Base-by-base conservation (phyloP, 2,888 invertebrate genomes). In the Rhimphoctona megacephalus region DNA sequence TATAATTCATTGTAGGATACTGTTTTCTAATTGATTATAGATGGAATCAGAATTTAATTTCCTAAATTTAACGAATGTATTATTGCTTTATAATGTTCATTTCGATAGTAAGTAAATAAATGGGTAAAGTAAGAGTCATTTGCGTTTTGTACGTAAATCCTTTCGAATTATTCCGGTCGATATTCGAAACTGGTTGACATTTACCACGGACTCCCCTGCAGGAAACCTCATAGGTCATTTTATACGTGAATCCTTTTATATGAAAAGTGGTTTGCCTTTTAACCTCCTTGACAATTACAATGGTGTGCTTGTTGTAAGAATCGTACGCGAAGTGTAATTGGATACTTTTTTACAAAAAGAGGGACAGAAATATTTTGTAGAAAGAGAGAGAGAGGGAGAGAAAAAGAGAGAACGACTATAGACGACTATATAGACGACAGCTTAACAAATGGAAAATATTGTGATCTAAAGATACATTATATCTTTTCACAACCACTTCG, bases 181-280 rank as follows among this genome's bases (percentile, higher is more conserved):
- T 61, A 7, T 61, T 61, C 14, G 17, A 30, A 30, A 30, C 61
- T 30, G 17, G 30, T 61, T 61, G 30, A 61, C 17, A 30, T 17
- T 61, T 30, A 30, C 4, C 57, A 57, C 25, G 9, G 25, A 17
- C 61, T 30, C 61, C 17, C 25, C 39, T 22, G 30, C 57, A 57
- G 25, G 57, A 57, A 57, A 25, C 25, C 57, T 57, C 57, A 5
- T 57, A 30, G 25, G 25, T 61, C 61, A 61, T 54, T 54, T 54
- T 54, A 54, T 57, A 57, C 61, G 30, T 30, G 61, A 61, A 61
- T 61, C 61, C 61, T 61, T 86, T 87, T 83, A 90, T 91, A 93
- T 93, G 91, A 93, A 30, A 61, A 61, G 61, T 7, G 30, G 61
- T 61, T 61, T 17, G 17, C 61, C 61, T 17, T 30, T 61, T 17